Base-by-base conservation (phyloP, 2,888 invertebrate genomes). In the Cactoblastis cactorum region DNA sequence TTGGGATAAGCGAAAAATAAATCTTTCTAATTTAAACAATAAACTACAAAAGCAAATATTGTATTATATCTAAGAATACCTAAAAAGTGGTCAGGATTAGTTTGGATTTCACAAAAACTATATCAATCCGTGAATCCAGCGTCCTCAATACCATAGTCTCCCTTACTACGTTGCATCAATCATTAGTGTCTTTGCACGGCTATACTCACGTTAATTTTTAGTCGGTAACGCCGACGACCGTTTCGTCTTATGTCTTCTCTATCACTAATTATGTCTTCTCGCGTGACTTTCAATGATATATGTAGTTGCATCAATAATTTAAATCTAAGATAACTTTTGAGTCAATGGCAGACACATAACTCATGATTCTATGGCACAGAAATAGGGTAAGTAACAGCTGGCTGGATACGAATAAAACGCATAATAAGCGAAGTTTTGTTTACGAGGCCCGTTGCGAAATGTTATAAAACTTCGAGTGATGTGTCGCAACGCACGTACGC, bases 381-480 rank as follows among this genome's bases (percentile, higher is more conserved):
- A 75, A 74, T 71, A 73, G 57, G 69, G 78, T 71, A 73, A 65
- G 74, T 75, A 79, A 75, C 63, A 59, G 67, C 65, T 77, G 80
- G 77, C 79, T 75, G 74, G 69, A 69, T 69, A 63, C 63, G 65
- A 72, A 74, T 77, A 80, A 74, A 76, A 74, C 70, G 61, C 64
- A 62, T 58, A 61, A 62, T 70, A 74, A 76, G 63, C 74, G 79
- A 75, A 69, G 73, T 73, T 71, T 69, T 77, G 78, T 83, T 80
- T 77, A 82, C 74, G 72, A 74, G 69, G 67, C 64, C 61, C 67
- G 63, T 82, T 84, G 70, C 71, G 74, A 80, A 79, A 83, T 49
- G 63, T 65, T 69, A 65, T 67, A 57, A 71, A 59, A 67, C 74
- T 72, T 72, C 62, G 61, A 63, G 59, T 57, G 61, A 66, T 60